phyloP scores from a whole-genome alignment of 2,888 invertebrate species.

The Nysson spinosus region DNA sequence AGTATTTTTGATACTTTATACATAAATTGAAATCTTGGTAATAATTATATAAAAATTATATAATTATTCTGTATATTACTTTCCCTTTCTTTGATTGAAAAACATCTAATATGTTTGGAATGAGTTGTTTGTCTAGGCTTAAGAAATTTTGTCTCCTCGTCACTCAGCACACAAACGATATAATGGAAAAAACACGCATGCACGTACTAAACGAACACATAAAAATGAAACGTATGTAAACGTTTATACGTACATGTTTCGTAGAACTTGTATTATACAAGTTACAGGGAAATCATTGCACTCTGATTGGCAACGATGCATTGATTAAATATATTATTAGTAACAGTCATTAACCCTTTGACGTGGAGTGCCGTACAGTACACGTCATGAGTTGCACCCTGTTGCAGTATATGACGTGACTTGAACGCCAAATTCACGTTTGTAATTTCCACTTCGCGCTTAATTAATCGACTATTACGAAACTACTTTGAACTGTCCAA shows the following conservation, averaged over 20 bases:
- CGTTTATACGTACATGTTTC: conserved; percentile 49
- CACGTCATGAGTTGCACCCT: conserved; percentile 10
- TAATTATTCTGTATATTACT: conserved; percentile 38
- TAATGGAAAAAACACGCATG: conserved; percentile 46
- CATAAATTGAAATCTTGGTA: conserved; percentile 19
- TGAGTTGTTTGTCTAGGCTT: not conserved
- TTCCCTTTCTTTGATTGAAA: conserved; percentile 8
- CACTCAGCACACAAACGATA: conserved; percentile 44
- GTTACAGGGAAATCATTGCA: conserved; percentile 46
- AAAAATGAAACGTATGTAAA: conserved; percentile 39
- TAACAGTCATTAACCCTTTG: conserved; percentile 9
- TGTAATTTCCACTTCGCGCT: not conserved
- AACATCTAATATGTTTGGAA: not conserved
- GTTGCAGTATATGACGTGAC: conserved; percentile 9
- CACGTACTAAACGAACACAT: conserved; percentile 40
- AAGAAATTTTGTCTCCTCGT: conserved; percentile 33
- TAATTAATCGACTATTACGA: not conserved
- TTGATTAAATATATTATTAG: conserved; percentile 25
- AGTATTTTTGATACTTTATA: not conserved
- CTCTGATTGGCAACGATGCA: conserved; percentile 26
- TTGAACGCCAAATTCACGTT: not conserved
- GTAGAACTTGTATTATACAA: conserved; percentile 44
- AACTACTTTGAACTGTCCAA: not conserved
- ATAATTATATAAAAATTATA: conserved; percentile 19
- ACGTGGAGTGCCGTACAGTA: conserved; percentile 7